phyloP scores from a whole-genome alignment of 2,797 vertebrate genomes.

The Gymnoscopelus braueri region DNA sequence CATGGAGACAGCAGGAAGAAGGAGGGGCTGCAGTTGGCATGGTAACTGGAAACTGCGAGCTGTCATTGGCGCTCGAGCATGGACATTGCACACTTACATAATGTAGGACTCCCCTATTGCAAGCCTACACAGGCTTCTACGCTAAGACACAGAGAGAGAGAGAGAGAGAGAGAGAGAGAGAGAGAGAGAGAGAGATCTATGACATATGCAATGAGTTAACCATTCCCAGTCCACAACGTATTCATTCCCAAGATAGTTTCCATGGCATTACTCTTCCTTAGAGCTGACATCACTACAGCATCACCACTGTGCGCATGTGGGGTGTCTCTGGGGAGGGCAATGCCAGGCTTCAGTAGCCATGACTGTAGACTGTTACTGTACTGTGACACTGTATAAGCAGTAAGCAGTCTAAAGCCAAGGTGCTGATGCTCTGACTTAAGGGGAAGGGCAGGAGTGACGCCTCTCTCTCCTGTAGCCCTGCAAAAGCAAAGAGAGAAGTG shows the following conservation, averaged over 20 bases:
- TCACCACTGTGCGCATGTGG: not conserved
- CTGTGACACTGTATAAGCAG: slow-evolving; percentile 89
- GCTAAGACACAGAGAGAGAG: slow-evolving; percentile 32
- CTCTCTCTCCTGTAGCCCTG: slow-evolving; percentile 40
- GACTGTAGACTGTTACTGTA: slow-evolving; percentile 99
- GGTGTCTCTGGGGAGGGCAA: slow-evolving; percentile 52
- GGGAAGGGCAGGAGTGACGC: slow-evolving; percentile 18
- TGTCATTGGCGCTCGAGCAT: slow-evolving; percentile 71
- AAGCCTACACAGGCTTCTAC: slow-evolving; percentile 72
- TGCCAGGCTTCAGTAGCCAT: slow-evolving; percentile 98
- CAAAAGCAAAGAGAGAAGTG: slow-evolving; percentile 19
- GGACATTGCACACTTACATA: slow-evolving; percentile 59
- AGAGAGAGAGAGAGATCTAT: slow-evolving; percentile 21
- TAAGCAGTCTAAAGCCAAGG: slow-evolving; percentile 99
- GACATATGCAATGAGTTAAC: slow-evolving; percentile 22
- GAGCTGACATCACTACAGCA: not conserved
- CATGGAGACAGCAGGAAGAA: slow-evolving; percentile 90
- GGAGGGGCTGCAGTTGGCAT: slow-evolving; percentile 77
- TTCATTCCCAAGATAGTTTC: not conserved
- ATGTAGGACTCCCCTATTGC: slow-evolving; percentile 75
- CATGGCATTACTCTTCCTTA: not conserved
- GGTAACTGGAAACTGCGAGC: slow-evolving; percentile 78
- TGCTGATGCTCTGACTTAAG: slow-evolving; percentile 89
- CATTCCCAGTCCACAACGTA: slow-evolving; percentile 25
- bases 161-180: not conserved